Conservation (phyloP, 1,140 invertebrate genomes). For the Chlorops oryzae region DNA sequence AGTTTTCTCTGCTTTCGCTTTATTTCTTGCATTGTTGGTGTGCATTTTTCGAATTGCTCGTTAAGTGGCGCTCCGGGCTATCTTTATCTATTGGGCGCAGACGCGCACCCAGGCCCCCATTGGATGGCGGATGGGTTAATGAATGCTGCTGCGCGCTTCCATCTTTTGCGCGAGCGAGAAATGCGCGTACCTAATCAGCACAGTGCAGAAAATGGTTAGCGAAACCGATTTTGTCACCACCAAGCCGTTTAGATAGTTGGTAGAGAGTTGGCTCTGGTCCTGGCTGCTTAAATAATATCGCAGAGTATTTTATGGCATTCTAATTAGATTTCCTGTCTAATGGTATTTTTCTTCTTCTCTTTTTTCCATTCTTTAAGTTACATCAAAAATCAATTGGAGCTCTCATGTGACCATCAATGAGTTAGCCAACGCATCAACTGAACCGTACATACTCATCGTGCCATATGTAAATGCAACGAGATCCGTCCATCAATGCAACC, state of each 20-base stretch:
- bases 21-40: neutral
- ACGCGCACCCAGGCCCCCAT: too few relatives aligned
- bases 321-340: neutral
- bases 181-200: conserved; percentile 1
- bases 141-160: neutral
- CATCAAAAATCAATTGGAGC: neutral
- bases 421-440: neutral
- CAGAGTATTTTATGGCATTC: conserved; percentile 2
- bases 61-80: neutral
- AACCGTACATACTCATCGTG: neutral
- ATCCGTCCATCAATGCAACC: conserved; percentile 7
- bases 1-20: neutral
- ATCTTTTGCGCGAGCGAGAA: neutral
- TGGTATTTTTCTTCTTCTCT: neutral
- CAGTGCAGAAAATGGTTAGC: neutral
- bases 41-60: neutral
- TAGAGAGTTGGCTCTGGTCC: neutral
- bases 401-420: neutral
- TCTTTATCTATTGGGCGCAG: conserved; percentile 1
- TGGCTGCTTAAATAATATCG: neutral
- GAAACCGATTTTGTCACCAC: neutral
- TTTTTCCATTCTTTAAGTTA: neutral
- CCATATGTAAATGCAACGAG: conserved; percentile 1
- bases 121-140: neutral
- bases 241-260: neutral